These are phyloP conservation scores for Drosophila melanogaster DNA, from an alignment of 1,140 invertebrate species.

Conservation along the genomic window Release_6_plus_ISO1_MT NC_004354.4:21138501-21139000, in stretches of 20 bases:
- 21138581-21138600: slow-evolving; percentile 39
- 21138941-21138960: no score
- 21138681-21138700: slow-evolving; percentile 67
- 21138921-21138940: not conserved
- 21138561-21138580: slow-evolving; percentile 86
- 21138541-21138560: slow-evolving; percentile 86
- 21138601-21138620: slow-evolving; percentile 46
- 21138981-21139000: no score
- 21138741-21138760: slow-evolving; percentile 63
- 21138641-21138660: slow-evolving; percentile 64
- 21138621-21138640: slow-evolving; percentile 47
- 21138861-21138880: slow-evolving; percentile 85
- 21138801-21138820: slow-evolving; percentile 91
- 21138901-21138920: slow-evolving; percentile 36
- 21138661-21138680: slow-evolving; percentile 62
- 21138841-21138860: slow-evolving; percentile 91
- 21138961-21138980: no score
- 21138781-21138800: slow-evolving; percentile 87
- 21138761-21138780: slow-evolving; percentile 75
- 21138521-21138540: slow-evolving; percentile 85
- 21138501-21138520: slow-evolving; percentile 86
- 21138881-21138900: slow-evolving; percentile 84
- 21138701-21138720: slow-evolving; percentile 62
- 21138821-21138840: slow-evolving; percentile 90
- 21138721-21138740: slow-evolving; percentile 76